A percentile compares a stretch with the other conserved stretches of the same genome.
phyloP scores from a whole-genome alignment of 2,113 vertebrate genomes.

The Poeciliopsis retropinna region DNA sequence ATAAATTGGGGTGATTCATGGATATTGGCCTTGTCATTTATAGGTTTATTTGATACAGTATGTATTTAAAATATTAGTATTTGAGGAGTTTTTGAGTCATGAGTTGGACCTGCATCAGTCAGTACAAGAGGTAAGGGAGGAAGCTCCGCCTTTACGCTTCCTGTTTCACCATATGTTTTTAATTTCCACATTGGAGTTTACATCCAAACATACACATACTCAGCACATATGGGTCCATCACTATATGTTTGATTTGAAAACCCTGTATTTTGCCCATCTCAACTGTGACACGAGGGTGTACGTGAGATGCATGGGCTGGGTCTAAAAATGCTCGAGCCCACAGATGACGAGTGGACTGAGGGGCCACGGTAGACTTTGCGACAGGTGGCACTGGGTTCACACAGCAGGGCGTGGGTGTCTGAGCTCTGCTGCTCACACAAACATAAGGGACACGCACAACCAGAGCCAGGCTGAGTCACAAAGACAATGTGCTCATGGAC shows the following conservation, averaged over 20 bases:
- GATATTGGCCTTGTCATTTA: background rate
- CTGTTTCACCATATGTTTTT: constrained; percentile 17
- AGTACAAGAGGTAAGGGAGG: background rate
- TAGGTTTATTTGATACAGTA: background rate
- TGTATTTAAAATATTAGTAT: background rate
- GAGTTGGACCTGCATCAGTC: background rate
- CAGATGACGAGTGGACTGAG: constrained; percentile 60
- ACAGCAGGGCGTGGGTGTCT: constrained; percentile 76
- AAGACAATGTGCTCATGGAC: constrained; percentile 32
- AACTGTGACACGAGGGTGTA: constrained; percentile 39
- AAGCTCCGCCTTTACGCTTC: background rate
- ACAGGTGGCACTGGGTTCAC: constrained; percentile 80
- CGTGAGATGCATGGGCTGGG: constrained; percentile 31
- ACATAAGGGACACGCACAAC: constrained; percentile 22
- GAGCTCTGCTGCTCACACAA: constrained; percentile 55
- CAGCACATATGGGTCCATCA: background rate
- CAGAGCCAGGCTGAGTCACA: constrained; percentile 63
- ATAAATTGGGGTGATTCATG: background rate
- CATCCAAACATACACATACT: background rate
- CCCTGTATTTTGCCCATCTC: background rate
- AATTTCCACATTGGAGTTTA: background rate
- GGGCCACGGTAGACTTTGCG: constrained; percentile 68
- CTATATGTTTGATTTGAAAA: constrained; percentile 6
- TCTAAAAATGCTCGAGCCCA: constrained; percentile 39
- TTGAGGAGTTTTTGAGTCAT: background rate